Base-by-base conservation (phyloP, 2,113 vertebrate species). In the Psilopogon haemacephalus region DNA sequence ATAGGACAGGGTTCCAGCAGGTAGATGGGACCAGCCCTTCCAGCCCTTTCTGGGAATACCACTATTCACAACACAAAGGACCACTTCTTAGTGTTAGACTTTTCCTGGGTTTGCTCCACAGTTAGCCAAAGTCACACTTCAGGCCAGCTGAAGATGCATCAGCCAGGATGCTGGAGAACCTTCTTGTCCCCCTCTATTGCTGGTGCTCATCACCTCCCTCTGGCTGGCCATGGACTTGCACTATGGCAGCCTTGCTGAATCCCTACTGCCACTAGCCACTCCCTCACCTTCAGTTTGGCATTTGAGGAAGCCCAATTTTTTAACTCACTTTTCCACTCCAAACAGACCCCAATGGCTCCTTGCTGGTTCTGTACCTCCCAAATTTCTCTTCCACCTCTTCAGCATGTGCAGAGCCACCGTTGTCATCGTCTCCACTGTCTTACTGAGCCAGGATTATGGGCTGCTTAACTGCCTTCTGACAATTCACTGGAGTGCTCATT, bases 171-270 rank as follows among this genome's bases (percentile, higher is more conserved):
- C 16, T 37, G 33, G 15, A 33, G 37, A 82, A 54, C 1, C 1
- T 79, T 58, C 59, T 28, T 21, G 7, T 65, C 20, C 72, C 48
- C 18, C 30, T 58, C 32, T 59, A 35, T 26, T 32, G 8, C 64
- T 56, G 42, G 11, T 6, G 14, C 27, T 63, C 71, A n/a, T 68
- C 83, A 19, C 32, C 4, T 9, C 46, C 4, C 46, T 18, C 44
- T 44, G 33, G 6, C 27, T 86, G 13, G 5, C 5, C 52, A 7
- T 1, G 8, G 44, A 16, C 60, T 19, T 38, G 48, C 37, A 11
- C 30, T 2, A 0, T 2, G 5, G 11, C 72, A 56, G 9, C 40
- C 38, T 12, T 1, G 0, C 5, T 32, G 48, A 18, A 54, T 32
- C 38, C 35, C 14, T n/a, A 19, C 11, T 88, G 12, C 19, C 12